These are phyloP conservation scores for Odontesthes bonariensis DNA, from an alignment of 2,113 vertebrate genomes.

Conservation along the genomic window DNA sequence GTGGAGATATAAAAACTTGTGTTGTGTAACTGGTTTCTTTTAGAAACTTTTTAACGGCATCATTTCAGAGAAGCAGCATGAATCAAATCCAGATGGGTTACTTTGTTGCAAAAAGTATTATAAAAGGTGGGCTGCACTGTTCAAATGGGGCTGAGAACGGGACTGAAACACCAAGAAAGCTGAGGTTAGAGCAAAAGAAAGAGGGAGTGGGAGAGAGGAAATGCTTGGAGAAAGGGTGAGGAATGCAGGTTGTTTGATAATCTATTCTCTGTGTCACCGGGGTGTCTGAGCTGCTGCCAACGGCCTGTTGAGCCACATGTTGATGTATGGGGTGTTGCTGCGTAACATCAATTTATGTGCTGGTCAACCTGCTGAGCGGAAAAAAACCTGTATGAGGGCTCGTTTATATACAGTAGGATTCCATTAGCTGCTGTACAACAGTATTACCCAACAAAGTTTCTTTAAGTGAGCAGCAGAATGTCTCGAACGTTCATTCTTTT, in stretches of 20 bases:
- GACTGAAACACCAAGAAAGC: neutral
- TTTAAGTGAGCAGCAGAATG: no score
- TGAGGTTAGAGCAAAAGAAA: neutral
- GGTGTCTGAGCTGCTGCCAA: constrained; percentile 43
- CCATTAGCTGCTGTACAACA: neutral
- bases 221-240: constrained; percentile 24
- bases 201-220: constrained; percentile 29
- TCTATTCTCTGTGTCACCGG: constrained; percentile 46
- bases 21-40: no score
- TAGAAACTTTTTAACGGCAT: no score
- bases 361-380: constrained; percentile 19
- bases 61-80: no score
- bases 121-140: no score
- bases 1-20: no score
- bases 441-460: neutral
- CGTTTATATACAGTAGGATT: constrained; percentile 14
- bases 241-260: constrained; percentile 38
- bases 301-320: constrained; percentile 56
- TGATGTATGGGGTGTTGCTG: constrained; percentile 61
- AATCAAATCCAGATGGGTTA: no score
- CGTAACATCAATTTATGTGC: constrained; percentile 18
- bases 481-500: neutral
- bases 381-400: neutral
- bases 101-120: no score
- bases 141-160: no score